These are phyloP conservation scores for Sesia apiformis DNA, from an alignment of 2,888 invertebrate species.

Conservation along the genomic window DNA sequence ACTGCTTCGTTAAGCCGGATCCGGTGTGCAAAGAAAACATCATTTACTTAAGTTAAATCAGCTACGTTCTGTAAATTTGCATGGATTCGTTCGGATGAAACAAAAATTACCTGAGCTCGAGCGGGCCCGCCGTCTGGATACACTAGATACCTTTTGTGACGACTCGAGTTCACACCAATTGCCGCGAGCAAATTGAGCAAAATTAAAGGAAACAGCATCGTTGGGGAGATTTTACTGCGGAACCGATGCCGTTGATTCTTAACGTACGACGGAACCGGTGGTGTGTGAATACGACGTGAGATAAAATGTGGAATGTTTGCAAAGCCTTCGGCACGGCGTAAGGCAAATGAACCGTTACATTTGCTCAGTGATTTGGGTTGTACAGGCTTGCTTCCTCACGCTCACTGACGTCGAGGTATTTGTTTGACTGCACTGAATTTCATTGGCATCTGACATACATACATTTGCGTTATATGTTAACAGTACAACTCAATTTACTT, in stretches of 20 bases:
- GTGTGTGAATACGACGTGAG: slow-evolving; percentile 48
- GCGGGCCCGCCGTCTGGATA: slow-evolving; percentile 75
- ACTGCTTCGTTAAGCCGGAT: slow-evolving; percentile 62
- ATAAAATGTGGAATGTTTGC: slow-evolving; percentile 60
- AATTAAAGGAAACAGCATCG: slow-evolving; percentile 44
- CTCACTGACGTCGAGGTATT: slow-evolving; percentile 17
- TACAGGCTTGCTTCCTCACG: slow-evolving; percentile 26
- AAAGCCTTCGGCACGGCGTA: slow-evolving; percentile 31
- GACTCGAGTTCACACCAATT: slow-evolving; percentile 26
- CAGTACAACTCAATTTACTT: background rate
- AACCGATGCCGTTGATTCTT: slow-evolving; percentile 12
- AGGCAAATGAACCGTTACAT: slow-evolving; percentile 71
- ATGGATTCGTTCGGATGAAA: slow-evolving; percentile 12
- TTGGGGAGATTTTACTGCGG: slow-evolving; percentile 22
- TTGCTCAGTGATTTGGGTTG: slow-evolving; percentile 57
- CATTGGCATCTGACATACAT: background rate
- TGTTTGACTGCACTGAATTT: slow-evolving; percentile 7
- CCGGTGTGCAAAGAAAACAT: slow-evolving; percentile 59
- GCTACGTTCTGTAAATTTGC: slow-evolving; percentile 47
- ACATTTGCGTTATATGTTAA: background rate
- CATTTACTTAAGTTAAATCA: slow-evolving; percentile 61
- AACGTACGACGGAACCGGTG: slow-evolving; percentile 28
- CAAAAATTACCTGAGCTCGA: slow-evolving; percentile 70
- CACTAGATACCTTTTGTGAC: slow-evolving; percentile 72
- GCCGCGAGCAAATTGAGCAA: slow-evolving; percentile 41